Evolutionary conservation across 2,888 invertebrate genomes (phyloP), one percentile per base, ranked within the genome.

Genomic region (Macrosoma leucophasiata): DNA sequence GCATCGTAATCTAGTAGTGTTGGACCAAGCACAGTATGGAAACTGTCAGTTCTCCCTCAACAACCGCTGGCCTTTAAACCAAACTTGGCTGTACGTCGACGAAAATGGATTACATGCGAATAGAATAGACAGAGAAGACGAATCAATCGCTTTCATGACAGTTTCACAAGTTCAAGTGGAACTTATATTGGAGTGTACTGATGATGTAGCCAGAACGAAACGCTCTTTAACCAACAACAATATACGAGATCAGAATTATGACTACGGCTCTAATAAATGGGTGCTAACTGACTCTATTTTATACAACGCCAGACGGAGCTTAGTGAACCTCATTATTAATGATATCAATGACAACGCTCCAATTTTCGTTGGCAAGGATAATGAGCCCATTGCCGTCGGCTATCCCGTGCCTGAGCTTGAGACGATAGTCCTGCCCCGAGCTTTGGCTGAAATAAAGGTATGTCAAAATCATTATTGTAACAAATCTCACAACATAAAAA

Each of bases 321-420:
- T 81, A 18, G 71, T 87, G 1, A 81, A 81, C 41, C 54, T 87
- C 24, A 76, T 86, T 36, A 79, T 87, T 1, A 77, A 78, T 11
- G 87, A 87, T 43, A 78, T 79, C n/a, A 87, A 87, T 47, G 86
- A 87, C 43, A 79, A 87, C 44, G 21, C 43, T 3, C 87, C 87
- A 1, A 60, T 73, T 56, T 87, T 87, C 44, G 41, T 62, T 13
- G 66, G 60, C 2, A 70, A 67, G 30, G 68, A 66, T 35, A 50
- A 53, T 7, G 70, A 73, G 41, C 73, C 79, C 2, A 55, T 86
- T 23, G 58, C 56, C 1, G 71, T 86, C 2, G 86, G 86, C 5
- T 87, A 86, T 54, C 86, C 86, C 1, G 44, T 58, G 18, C 43
- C 58, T 12, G 69, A 77, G 20, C 54, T 86, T 6, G 65, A 73